Conservation (phyloP, 1,140 invertebrate genomes). For the Ditylenchus dipsaci region DNA sequence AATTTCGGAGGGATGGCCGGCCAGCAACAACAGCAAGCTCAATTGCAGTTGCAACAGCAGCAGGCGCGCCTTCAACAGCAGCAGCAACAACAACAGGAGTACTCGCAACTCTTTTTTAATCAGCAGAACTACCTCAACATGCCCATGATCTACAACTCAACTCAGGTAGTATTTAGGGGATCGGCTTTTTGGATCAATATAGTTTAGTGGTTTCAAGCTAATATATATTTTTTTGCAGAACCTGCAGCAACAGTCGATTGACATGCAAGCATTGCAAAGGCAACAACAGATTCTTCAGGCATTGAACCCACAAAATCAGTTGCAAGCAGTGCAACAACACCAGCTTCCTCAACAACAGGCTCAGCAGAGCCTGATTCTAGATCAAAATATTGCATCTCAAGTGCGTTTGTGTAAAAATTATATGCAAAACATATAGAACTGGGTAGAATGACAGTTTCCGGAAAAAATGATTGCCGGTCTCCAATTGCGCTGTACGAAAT, state of each 20-base stretch:
- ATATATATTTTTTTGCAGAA: not conserved
- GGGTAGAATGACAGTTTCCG: too few relatives aligned
- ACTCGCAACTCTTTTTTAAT: conserved; percentile 1
- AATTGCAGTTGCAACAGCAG: conserved; percentile 1
- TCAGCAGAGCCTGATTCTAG: conserved; percentile 2
- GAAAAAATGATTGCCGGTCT: too few relatives aligned
- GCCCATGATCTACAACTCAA: conserved; percentile 7
- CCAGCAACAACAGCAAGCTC: not conserved
- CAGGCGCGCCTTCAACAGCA: not conserved
- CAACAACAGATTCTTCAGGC: conserved; percentile 10
- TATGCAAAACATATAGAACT: too few relatives aligned
- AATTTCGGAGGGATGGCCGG: conserved; percentile 4
- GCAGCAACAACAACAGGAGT: not conserved
- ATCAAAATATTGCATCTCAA: conserved; percentile 1
- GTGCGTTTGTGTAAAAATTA: not conserved
- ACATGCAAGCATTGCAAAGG: conserved; percentile 6
- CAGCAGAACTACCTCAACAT: conserved; percentile 11
- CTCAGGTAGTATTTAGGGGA: not conserved
- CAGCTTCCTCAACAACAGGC: not conserved
- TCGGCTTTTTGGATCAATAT: not conserved
- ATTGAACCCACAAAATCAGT: conserved; percentile 1
- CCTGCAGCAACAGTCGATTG: conserved; percentile 5
- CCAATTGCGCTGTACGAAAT: too few relatives aligned
- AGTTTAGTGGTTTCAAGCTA: not conserved
- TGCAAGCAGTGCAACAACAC: not conserved